Evolutionary conservation across 37 sponge, comb jelly and placozoan species (phyloP).

Genomic region (Cliona cf. orientalis): DNA sequence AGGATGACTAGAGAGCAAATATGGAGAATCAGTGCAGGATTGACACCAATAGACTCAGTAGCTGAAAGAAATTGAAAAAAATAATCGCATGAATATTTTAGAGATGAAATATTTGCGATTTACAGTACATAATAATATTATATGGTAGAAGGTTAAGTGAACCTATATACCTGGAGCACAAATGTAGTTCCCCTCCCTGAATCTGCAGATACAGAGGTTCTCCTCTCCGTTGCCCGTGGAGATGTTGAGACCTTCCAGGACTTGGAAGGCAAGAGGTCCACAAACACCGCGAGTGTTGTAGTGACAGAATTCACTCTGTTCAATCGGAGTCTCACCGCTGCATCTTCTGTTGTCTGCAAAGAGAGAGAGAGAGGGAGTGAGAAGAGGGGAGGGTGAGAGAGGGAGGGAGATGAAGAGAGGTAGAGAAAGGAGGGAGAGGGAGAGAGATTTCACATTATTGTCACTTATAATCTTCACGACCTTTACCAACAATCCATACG

Average conservation of each 20-base stretch:
- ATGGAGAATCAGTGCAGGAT: conserved; percentile 77
- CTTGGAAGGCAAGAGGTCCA: conserved; percentile 42
- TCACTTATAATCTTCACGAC: too few relatives aligned
- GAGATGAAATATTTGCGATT: too few relatives aligned
- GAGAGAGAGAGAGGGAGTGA: too few relatives aligned
- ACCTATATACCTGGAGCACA: conserved; percentile 11
- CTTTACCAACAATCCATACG: too few relatives aligned
- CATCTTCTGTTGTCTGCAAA: conserved; percentile 53
- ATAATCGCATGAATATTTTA: background rate
- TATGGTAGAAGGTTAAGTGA: background rate
- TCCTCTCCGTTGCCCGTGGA: background rate
- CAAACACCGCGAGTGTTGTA: conserved; percentile 21
- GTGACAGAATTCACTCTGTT: conserved; percentile 63
- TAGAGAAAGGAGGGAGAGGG: too few relatives aligned
- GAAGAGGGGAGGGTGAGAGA: too few relatives aligned
- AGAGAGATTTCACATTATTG: too few relatives aligned
- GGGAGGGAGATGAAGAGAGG: too few relatives aligned
- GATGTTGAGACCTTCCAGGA: conserved; percentile 38
- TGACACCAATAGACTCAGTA: conserved; percentile 40
- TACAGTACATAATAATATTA: too few relatives aligned
- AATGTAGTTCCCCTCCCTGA: conserved; percentile 27
- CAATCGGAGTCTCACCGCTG: conserved; percentile 7
- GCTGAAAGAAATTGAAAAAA: conserved; percentile 17
- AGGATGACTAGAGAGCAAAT: conserved; percentile 64
- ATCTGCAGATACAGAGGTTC: conserved; percentile 44